A percentile compares a stretch with the other conserved stretches of the same genome.
Evolutionary conservation across 2,113 vertebrate genomes (phyloP).

Genomic region (Mungos mungo): DNA sequence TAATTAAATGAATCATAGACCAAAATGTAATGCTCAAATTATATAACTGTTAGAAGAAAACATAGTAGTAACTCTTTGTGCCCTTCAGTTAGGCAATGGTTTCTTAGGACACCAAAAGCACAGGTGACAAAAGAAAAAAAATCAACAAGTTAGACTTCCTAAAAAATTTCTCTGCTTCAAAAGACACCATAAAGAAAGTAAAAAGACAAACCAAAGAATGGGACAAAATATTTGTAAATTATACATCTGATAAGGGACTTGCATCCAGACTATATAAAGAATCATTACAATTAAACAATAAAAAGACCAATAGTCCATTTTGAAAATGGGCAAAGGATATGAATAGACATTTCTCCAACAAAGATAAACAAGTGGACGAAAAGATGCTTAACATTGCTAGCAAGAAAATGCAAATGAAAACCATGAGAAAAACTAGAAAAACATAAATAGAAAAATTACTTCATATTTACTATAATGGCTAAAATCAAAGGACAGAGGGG

Average conservation of each 20-base stretch:
- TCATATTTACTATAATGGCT: neutral
- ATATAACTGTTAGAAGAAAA: neutral
- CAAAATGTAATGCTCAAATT: neutral
- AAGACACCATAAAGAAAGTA: neutral
- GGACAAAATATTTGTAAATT: constrained; percentile 12
- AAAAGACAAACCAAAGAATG: neutral
- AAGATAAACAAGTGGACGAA: neutral
- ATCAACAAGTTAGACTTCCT: neutral
- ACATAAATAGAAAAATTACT: neutral
- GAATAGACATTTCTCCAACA: neutral
- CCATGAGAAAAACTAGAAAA: neutral
- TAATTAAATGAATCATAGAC: neutral
- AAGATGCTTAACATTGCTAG: neutral
- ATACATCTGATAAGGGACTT: neutral
- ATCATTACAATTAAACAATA: neutral
- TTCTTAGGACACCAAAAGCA: neutral
- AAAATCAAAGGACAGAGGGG: neutral
- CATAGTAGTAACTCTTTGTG: neutral
- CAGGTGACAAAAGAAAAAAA: neutral
- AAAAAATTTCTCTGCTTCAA: neutral
- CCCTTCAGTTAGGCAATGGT: neutral
- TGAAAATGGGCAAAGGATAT: neutral
- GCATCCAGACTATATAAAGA: neutral
- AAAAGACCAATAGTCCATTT: neutral
- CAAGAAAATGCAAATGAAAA: neutral